A percentile compares a stretch with the other conserved stretches of the same genome.
These are phyloP conservation scores for Grammomys dolichurus DNA, from an alignment of 2,113 vertebrate genomes.

Conservation along the genomic window DNA sequence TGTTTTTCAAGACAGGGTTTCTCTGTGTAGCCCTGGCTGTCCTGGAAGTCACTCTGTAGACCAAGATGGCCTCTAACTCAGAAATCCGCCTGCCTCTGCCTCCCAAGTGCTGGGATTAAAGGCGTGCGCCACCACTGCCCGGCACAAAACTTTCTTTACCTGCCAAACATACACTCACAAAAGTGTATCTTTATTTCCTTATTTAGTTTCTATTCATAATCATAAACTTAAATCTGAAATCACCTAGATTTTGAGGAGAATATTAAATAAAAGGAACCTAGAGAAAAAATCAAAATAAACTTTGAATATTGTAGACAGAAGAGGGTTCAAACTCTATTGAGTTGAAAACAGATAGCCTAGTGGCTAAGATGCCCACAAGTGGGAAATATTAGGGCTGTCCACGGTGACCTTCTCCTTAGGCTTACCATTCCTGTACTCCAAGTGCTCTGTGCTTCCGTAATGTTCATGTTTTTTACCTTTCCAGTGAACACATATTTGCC, in stretches of 20 bases:
- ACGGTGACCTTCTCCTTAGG: background rate
- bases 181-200: background rate
- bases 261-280: background rate
- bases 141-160: background rate
- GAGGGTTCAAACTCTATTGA: background rate
- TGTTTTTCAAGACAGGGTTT: too few species aligned
- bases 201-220: background rate
- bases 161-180: background rate
- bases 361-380: background rate
- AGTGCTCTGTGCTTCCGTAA: background rate
- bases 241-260: background rate
- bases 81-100: too few species aligned
- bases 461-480: background rate
- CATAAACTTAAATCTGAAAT: background rate
- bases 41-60: too few species aligned
- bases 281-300: background rate
- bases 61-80: too few species aligned
- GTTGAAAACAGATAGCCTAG: too few species aligned
- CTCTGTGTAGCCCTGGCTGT: too few species aligned
- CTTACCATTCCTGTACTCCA: background rate
- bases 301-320: background rate
- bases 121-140: too few species aligned
- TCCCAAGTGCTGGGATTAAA: too few species aligned
- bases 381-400: background rate
- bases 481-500: background rate